Conservation (phyloP, 2,888 invertebrate species). For the Monochamus alternatus region DNA sequence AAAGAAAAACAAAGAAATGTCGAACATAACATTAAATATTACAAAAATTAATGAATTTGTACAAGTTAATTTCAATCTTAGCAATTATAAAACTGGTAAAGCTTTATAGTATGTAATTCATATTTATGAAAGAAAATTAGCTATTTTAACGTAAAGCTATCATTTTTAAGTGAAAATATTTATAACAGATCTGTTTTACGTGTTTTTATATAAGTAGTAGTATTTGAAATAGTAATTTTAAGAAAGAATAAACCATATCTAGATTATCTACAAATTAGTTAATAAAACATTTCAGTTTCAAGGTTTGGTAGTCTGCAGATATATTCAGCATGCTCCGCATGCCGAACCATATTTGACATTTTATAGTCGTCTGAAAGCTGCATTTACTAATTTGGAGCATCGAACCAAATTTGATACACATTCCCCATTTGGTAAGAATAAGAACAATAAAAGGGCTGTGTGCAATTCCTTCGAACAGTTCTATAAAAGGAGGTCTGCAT, state of each 20-base stretch:
- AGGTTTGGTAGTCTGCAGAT: conserved; percentile 33
- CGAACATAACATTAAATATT: no score
- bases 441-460: conserved; percentile 67
- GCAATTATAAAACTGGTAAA: no score
- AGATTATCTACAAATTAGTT: neutral
- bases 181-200: no score
- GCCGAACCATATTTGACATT: conserved; percentile 70
- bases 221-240: no score
- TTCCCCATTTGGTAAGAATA: conserved; percentile 67
- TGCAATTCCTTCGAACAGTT: conserved; percentile 35
- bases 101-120: no score
- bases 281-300: conserved; percentile 5
- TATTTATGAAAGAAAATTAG: no score
- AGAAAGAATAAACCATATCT: neutral
- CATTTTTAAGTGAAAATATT: no score
- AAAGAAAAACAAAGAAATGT: no score
- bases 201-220: no score
- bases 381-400: conserved; percentile 70
- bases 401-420: conserved; percentile 70
- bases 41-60: no score
- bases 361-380: conserved; percentile 68
- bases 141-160: no score
- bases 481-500: conserved; percentile 44
- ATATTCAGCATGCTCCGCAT: conserved; percentile 62
- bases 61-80: no score